Evolutionary conservation across 2,113 vertebrate species (phyloP), one percentile per base, ranked within the genome.

Genomic region (Hippopotamus amphibius): DNA sequence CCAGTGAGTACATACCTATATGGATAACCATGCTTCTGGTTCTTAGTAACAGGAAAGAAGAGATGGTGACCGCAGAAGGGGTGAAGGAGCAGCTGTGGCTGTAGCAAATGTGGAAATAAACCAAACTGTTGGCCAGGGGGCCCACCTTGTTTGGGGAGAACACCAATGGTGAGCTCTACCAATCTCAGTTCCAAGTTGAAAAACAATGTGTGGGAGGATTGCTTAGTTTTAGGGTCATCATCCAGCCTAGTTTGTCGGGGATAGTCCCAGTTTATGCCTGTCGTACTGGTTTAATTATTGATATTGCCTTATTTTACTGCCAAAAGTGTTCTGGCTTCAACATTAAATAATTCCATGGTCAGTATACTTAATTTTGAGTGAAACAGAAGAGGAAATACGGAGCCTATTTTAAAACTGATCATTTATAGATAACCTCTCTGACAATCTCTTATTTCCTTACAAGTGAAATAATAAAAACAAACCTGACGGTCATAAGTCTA

Each of bases 381-480:
- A 94, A 83, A 93, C 8, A 83, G 79, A 84, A 63, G 55, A 95
- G 61, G 92, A 95, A 76, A 88, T 76, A 76, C 16, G 28, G 74
- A 95, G 63, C 68, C 41, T 17, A 7, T 92, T 93, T 85, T 90
- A 63, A 79, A 87, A 55, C 37, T 80, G 71, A 86, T 95, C 63
- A 92, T 48, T 96, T 69, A 82, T 41, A 93, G 48, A 37, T 76
- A 90, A 96, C 33, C 37, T 77, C n/a, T 76, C 65, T 81, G 69
- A 82, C 0, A 63, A n/a, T 2, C 43, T 90, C 55, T 92, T 92
- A 76, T 87, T 95, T 94, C 59, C 65, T 90, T 95, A 72, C 59
- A 82, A 72, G 76, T 1, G 12, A 97, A 96, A 96, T 90, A 93
- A 87, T 82, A 59, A 92, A 93, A 92, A 80, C 15, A 55, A 30